Conservation (phyloP, 1,140 invertebrate species). For the Sesamia nonagrioides region DNA sequence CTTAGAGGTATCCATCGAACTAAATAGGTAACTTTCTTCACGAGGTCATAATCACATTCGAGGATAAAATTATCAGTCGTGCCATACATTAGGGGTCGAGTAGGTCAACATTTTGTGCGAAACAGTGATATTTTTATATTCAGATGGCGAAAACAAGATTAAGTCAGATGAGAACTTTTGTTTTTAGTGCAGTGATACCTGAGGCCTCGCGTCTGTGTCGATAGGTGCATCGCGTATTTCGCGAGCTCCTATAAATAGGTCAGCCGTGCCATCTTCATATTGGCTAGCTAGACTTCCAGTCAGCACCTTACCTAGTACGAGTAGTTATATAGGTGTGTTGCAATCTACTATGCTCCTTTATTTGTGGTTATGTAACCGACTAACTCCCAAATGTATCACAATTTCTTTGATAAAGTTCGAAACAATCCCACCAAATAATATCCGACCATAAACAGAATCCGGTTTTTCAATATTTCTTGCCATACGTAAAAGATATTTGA, state of each 20-base stretch:
- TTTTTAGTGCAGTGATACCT: not conserved
- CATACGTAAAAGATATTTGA: slow-evolving; percentile 49
- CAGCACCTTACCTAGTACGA: not conserved
- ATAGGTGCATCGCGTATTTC: slow-evolving; percentile 39
- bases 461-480: slow-evolving; percentile 40
- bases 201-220: slow-evolving; percentile 1
- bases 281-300: slow-evolving; percentile 19
- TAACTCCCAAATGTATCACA: not conserved
- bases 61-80: too few species aligned
- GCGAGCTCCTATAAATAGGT: slow-evolving; percentile 40
- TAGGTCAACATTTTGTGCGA: too few species aligned
- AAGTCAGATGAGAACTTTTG: not conserved
- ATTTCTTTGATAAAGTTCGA: not conserved
- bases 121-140: too few species aligned
- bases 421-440: not conserved
- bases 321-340: not conserved
- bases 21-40: too few species aligned
- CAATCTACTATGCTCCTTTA: not conserved
- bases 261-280: slow-evolving; percentile 35
- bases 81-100: too few species aligned
- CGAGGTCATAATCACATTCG: too few species aligned
- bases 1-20: too few species aligned
- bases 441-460: not conserved
- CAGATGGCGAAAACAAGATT: not conserved
- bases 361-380: not conserved